phyloP scores from a whole-genome alignment of 2,888 invertebrate genomes.

The Tetragonisca angustula region DNA sequence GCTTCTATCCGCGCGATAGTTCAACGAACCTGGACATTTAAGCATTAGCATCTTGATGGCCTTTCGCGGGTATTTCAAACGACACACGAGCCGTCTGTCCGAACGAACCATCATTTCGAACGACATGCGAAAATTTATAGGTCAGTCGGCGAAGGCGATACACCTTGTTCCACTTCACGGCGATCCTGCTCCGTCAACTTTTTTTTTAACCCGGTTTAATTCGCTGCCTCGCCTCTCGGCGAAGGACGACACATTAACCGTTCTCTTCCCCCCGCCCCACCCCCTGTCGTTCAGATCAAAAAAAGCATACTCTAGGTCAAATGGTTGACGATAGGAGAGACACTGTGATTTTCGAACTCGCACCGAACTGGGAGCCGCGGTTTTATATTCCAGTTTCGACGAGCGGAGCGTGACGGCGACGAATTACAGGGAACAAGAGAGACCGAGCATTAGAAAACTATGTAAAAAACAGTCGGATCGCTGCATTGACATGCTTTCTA shows the following conservation, averaged over 20 bases:
- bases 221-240: slow-evolving; percentile 63
- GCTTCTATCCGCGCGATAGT: not conserved
- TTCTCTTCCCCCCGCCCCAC: slow-evolving; percentile 10
- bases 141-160: slow-evolving; percentile 55
- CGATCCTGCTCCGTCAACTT: slow-evolving; percentile 73
- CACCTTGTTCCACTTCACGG: slow-evolving; percentile 64
- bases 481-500: slow-evolving; percentile 62
- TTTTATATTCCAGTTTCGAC: not conserved
- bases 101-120: no score
- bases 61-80: not conserved
- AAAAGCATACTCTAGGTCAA: not conserved
- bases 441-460: slow-evolving; percentile 38
- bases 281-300: not conserved
- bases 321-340: no score
- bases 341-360: not conserved
- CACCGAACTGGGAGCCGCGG: not conserved
- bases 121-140: slow-evolving; percentile 48
- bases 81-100: no score
- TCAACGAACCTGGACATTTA: slow-evolving; percentile 2
- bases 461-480: slow-evolving; percentile 41
- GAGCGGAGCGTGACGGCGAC: not conserved
- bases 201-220: slow-evolving; percentile 69
- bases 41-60: not conserved
- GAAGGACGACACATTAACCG: slow-evolving; percentile 44
- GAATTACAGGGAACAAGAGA: slow-evolving; percentile 5